Conservation (phyloP, 2,113 vertebrate species). For the Variabilichromis moorii region DNA sequence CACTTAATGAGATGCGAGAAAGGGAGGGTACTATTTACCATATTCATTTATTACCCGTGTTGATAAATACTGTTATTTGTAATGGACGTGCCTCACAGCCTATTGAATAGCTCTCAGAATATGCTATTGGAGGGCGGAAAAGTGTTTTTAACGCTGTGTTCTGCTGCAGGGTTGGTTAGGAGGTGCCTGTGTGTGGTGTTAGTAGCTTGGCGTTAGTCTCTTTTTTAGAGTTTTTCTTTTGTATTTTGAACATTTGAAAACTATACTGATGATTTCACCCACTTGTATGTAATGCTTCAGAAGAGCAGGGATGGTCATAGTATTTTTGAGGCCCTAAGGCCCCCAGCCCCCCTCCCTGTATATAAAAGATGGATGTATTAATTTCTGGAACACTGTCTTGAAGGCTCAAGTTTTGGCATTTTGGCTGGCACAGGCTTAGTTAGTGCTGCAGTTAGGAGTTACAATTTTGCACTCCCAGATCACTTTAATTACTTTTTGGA, state of each 20-base stretch:
- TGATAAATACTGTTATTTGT: background rate
- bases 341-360: background rate
- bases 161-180: background rate
- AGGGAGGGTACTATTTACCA: constrained; percentile 44
- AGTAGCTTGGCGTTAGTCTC: background rate
- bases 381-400: background rate
- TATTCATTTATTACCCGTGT: background rate
- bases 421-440: background rate
- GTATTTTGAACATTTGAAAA: background rate
- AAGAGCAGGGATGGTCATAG: background rate
- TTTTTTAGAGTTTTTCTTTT: background rate
- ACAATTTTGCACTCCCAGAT: background rate
- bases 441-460: background rate
- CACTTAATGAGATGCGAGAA: constrained; percentile 70
- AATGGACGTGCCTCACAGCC: background rate
- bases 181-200: background rate
- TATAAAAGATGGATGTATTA: background rate
- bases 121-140: background rate
- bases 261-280: background rate
- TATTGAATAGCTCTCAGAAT: background rate
- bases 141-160: background rate
- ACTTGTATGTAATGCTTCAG: background rate
- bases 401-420: background rate
- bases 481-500: background rate
- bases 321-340: background rate